Evolutionary conservation across 2,113 vertebrate genomes (phyloP), one percentile per base, ranked within the genome.

Genomic region (Rostratula benghalensis): DNA sequence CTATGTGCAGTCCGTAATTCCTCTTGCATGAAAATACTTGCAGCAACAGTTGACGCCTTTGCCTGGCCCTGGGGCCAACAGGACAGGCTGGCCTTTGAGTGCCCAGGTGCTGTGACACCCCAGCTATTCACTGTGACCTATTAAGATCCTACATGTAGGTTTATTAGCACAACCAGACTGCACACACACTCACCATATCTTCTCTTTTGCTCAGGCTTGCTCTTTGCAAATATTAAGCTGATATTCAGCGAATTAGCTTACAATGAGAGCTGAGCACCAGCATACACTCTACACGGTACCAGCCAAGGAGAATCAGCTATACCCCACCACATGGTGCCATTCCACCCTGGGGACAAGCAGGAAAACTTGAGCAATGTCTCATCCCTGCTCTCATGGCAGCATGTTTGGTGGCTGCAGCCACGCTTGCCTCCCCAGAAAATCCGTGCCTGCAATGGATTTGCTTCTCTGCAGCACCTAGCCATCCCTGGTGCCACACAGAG

Each of bases 101-200:
- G 3, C 37, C 33, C 8, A 39, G 45, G 11, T 6, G 45, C 59
- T 65, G 27, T 3, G 2, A 17, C 24, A 17, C 48, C 43, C 13
- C 0, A 33, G 21, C 8, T 45, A 0, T 0, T 37, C 33, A 56
- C 24, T 3, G 3, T 21, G 41, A 48, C 35, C 27, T 8, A 0
- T 0, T 61, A 39, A 67, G 35, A 51, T 24, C 27, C 61, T 68
- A 41, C 37, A 1, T n/a, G 3, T 37, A 30, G 31, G 3, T 70
- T 48, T 81, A 27, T 65, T 61, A 69, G 27, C n/a, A 41, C 61
- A 59, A 48, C 37, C 15, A 68, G 25, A 68, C 25, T 17, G 5
- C 17, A 22, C 7, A 53, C 4, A 18, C 14, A 17, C 5, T 45
- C 2, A 19, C 12, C 15, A 2, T 11, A n/a, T 15, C 31, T 37